These are phyloP conservation scores for Pelmatolapia mariae DNA, from an alignment of 2,113 vertebrate genomes.

Conservation along the genomic window DNA sequence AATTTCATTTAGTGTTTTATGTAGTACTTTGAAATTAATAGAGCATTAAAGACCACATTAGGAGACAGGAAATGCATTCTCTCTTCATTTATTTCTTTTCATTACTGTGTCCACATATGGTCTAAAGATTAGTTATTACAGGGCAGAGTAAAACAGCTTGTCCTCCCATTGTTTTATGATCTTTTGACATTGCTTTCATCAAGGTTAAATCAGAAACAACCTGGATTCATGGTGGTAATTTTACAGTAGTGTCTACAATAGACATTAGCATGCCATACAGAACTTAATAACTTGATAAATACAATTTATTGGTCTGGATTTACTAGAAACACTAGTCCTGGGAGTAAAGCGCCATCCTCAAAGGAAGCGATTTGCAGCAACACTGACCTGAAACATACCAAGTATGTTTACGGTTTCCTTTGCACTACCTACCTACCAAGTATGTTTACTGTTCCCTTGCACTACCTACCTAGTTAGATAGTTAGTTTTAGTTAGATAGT, in stretches of 20 bases:
- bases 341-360: neutral
- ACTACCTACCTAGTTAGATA: too few relatives aligned
- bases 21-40: neutral
- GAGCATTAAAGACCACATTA: neutral
- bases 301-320: neutral
- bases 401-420: too few relatives aligned
- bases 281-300: neutral
- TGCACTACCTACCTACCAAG: too few relatives aligned
- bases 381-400: too few relatives aligned
- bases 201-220: neutral
- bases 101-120: neutral
- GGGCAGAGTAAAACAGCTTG: neutral
- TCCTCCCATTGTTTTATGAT: neutral
- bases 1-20: neutral
- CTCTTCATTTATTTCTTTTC: neutral
- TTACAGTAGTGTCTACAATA: neutral
- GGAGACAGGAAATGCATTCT: rapidly evolving
- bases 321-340: neutral
- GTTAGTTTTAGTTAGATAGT: too few relatives aligned
- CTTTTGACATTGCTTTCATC: neutral
- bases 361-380: neutral
- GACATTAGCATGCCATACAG: neutral
- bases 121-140: neutral
- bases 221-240: neutral
- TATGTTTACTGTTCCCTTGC: too few relatives aligned